Evolutionary conservation across 2,797 vertebrate genomes (phyloP), one percentile per base, ranked within the genome.

Genomic region (Lithobates pipiens): DNA sequence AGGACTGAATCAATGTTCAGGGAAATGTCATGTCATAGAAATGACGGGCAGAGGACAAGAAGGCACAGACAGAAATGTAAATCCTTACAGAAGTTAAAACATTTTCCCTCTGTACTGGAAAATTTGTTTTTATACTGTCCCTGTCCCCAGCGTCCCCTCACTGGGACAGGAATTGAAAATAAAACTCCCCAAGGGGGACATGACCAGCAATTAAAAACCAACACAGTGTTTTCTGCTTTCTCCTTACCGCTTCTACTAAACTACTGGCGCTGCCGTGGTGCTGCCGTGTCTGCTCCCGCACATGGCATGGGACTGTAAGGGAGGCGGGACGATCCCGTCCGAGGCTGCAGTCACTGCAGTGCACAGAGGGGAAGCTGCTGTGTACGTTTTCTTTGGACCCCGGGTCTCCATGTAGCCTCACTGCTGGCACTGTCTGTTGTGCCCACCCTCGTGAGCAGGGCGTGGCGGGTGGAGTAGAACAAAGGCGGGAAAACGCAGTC

Each of bases 301-400:
- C 91, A 81, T 93, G 93, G 76, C 95, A 94, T 88, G 98, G 97
- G 89, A 99, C 97, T 0, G 95, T 98, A 90, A 99, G 97, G 8
- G 98, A 99, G 89, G 97, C 93, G 0, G 98, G 97, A 88, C 97
- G 94, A 61, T 92, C 92, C 91, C 95, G 96, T 87, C 93, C 93
- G 0, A 94, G 91, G 90, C 95, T 93, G 57, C 95, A 93, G 88
- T 95, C 93, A 88, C 96, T 91, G 89, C 97, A 98, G 94, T 97
- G 97, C 81, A 99, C 93, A 0, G 98, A 98, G 0, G 98, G 98
- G 92, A 98, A 94, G 93, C 98, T 99, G 94, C 96, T 97, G 92
- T 99, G 98, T 91, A 99, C 96, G 93, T 99, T 99, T 93, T 98
- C 97, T 10, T 93, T 95, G 89, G 97, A 98, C 83, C 94, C 95